Conservation (phyloP, 1,140 invertebrate species). For the Drosophila micromelanica region DNA sequence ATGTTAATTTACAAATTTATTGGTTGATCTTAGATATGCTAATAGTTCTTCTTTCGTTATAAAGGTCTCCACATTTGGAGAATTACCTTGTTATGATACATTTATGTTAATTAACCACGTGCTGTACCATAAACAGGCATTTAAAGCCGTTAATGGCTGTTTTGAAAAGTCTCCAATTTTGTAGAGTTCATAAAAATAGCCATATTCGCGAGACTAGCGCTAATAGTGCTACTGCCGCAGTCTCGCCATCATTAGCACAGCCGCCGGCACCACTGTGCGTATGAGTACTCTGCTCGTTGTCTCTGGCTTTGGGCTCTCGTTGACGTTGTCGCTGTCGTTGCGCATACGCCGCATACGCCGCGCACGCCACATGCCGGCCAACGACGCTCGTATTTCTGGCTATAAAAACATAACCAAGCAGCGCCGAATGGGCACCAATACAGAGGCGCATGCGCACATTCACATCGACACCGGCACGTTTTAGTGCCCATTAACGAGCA, state of each 20-base stretch:
- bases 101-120: slow-evolving; percentile 12
- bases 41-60: not conserved
- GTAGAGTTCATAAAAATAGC: slow-evolving; percentile 46
- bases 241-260: slow-evolving; percentile 29
- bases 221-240: slow-evolving; percentile 37
- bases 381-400: slow-evolving; percentile 59
- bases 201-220: slow-evolving; percentile 23
- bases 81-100: not conserved
- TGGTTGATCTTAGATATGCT: not conserved
- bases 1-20: not conserved
- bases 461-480: slow-evolving; percentile 77
- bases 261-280: slow-evolving; percentile 61
- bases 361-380: slow-evolving; percentile 59
- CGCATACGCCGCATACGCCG: slow-evolving; percentile 79
- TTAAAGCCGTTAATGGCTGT: not conserved
- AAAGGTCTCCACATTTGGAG: slow-evolving; percentile 17
- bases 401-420: slow-evolving; percentile 50
- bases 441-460: slow-evolving; percentile 5
- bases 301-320: slow-evolving; percentile 7
- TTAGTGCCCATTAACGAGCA: slow-evolving; percentile 84
- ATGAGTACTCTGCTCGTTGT: slow-evolving; percentile 50
- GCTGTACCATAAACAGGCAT: not conserved
- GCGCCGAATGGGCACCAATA: slow-evolving; percentile 19
- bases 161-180: slow-evolving; percentile 39
- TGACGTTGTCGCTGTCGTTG: slow-evolving; percentile 42